Conservation (phyloP, 2,113 vertebrate species). For the Chrysemys picta region DNA sequence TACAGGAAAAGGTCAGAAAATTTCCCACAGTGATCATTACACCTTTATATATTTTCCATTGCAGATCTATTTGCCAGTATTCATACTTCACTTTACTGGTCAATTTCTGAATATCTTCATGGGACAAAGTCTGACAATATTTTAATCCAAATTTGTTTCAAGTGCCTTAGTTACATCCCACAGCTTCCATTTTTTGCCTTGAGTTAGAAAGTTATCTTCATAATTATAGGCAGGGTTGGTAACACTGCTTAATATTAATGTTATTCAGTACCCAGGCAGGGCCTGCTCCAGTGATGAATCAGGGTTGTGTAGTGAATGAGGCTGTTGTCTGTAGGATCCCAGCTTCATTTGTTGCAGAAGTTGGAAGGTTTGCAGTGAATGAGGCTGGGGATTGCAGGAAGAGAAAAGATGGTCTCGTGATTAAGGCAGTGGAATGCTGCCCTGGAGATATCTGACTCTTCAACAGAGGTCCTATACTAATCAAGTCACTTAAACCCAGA, state of each 20-base stretch:
- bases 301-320: conserved; percentile 28
- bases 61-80: neutral
- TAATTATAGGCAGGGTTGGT: conserved; percentile 18
- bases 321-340: conserved; percentile 2
- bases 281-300: neutral
- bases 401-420: neutral
- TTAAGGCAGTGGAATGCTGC: neutral
- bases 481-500: neutral
- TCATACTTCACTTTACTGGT: neutral
- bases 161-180: neutral
- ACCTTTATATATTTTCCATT: neutral
- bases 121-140: conserved; percentile 21
- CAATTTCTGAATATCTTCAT: neutral
- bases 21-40: neutral
- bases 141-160: conserved; percentile 18
- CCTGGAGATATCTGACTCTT: neutral
- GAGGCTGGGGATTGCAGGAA: neutral
- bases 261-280: neutral
- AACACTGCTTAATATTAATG: conserved; percentile 7
- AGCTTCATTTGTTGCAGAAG: neutral
- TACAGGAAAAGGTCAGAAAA: neutral
- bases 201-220: conserved; percentile 22
- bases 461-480: neutral
- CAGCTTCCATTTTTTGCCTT: neutral
- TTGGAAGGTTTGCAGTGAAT: neutral